Conservation (phyloP, 2,113 vertebrate genomes). For the Nothobranchius kuhntae region DNA sequence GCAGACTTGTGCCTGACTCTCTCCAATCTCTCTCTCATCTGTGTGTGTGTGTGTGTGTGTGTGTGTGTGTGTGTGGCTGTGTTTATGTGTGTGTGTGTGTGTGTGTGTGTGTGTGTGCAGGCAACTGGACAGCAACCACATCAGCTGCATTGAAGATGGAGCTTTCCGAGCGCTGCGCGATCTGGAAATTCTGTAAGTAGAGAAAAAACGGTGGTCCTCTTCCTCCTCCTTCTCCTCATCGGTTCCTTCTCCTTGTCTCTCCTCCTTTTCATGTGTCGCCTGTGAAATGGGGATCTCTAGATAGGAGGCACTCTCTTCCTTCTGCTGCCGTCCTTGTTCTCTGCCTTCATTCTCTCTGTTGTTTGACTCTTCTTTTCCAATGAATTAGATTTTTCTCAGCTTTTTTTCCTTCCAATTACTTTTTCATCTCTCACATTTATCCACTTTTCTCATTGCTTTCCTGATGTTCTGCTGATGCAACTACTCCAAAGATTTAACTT, state of each 20-base stretch:
- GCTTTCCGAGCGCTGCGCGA: conserved; percentile 98
- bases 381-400: conserved; percentile 11
- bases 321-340: conserved; percentile 21
- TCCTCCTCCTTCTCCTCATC: conserved; percentile 29
- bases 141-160: conserved; percentile 99
- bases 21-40: conserved; percentile 63
- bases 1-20: conserved; percentile 67
- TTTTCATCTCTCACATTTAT: not conserved
- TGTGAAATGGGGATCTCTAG: conserved; percentile 36
- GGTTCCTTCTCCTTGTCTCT: conserved; percentile 21
- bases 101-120: conserved; percentile 77
- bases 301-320: conserved; percentile 23
- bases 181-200: conserved; percentile 99
- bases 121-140: conserved; percentile 99
- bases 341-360: conserved; percentile 23
- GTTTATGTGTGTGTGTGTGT: conserved; percentile 55
- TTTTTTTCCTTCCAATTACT: not conserved
- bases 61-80: conserved; percentile 14
- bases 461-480: not conserved
- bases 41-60: conserved; percentile 47
- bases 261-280: conserved; percentile 27
- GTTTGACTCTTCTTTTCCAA: not conserved
- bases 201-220: conserved; percentile 37
- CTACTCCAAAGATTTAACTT: conserved; percentile 21
- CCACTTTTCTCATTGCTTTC: conserved; percentile 26